Base-by-base conservation (phyloP, 1,140 invertebrate genomes). In the Anastrepha ludens region DNA sequence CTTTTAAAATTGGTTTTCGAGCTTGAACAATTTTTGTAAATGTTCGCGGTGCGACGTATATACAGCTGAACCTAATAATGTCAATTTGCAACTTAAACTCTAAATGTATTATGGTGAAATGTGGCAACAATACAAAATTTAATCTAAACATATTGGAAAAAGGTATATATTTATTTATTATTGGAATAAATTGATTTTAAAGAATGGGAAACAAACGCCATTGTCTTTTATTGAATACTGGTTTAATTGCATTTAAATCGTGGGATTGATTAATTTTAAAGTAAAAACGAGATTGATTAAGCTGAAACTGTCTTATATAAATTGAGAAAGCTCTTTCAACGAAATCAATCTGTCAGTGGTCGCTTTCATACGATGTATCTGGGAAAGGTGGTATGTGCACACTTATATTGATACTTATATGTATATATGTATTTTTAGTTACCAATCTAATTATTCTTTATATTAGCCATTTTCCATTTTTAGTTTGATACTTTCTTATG, bases 271-370 rank as follows among this genome's bases (percentile, higher is more conserved):
- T 13, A 29, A 67, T 67, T 9, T 67, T 29, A 9, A 41, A 13
- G 4, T 39, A 20, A 20, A 13, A 13, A 9, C 15, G 13, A 9
- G 11, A 29, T 13, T 29, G 65, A 29, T 39, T 64, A 20, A 20
- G n/a, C 20, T 64, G n/a, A 64, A 20, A 64, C 20, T 39, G 65
- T 29, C 13, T 67, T 67, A 67, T 67, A 67, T 67, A 67, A 67
- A 41, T 3, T 29, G 65, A 39, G 11, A 5, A 11, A 67, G 6
- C 29, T 67, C 8, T 39, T 9, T 41, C 11, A 29, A 67, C n/a
- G 29, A 15, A 29, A 29, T 20, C 39, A 67, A 8, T 67, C 20
- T 7, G 13, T 8, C 29, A 7, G 8, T 67, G 29, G 11, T 13
- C 9, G 13, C 65, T 29, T 41, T 67, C 29, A 39, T 39, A 39